Base-by-base conservation (phyloP, 1,140 invertebrate genomes). In the Matsumurasca onukii region DNA sequence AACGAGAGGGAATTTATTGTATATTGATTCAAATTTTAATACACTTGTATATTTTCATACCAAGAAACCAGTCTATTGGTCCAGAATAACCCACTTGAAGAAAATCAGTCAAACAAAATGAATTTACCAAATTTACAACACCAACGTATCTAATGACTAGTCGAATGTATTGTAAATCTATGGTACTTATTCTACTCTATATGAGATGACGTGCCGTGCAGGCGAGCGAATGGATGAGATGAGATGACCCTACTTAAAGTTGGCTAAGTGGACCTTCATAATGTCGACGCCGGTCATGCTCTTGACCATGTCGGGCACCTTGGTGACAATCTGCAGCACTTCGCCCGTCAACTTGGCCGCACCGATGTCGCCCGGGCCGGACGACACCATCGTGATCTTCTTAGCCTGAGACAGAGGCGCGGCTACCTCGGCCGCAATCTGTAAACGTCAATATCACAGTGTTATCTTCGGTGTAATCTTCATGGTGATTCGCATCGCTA, bases 371-470 rank as follows among this genome's bases (percentile, higher is more conserved):
- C 94, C 93, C 70, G 88, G 88, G n/a, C 95, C 95, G 74, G 89
- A 93, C 1, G 94, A 95, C 9, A 98, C 90, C 95, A 95, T 98
- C 15, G 91, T 96, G 73, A 97, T 91, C 80, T 96, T 97, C 78
- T 94, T 96, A 1, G 92, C 88, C 79, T 97, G 92, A 2, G 94
- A 93, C 57, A 98, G 79, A 20, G 96, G 96, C 49, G 95, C 95
- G 34, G 95, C 94, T 57, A 98, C 92, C 82, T 98, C 97, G 31
- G 96, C 95, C 31, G 95, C 94, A 76, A 97, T 85, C 94, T 98
- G 71, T 24, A 75, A n/a, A n/a, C n/a, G n/a, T n/a, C n/a, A n/a
- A n/a, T n/a, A n/a, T n/a, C n/a, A n/a, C n/a, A n/a, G n/a, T n/a
- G n/a, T n/a, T n/a, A n/a, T n/a, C n/a, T n/a, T n/a, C n/a, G n/a